Conservation (phyloP, 2,113 vertebrate genomes). For the Cynoglossus semilaevis region DNA sequence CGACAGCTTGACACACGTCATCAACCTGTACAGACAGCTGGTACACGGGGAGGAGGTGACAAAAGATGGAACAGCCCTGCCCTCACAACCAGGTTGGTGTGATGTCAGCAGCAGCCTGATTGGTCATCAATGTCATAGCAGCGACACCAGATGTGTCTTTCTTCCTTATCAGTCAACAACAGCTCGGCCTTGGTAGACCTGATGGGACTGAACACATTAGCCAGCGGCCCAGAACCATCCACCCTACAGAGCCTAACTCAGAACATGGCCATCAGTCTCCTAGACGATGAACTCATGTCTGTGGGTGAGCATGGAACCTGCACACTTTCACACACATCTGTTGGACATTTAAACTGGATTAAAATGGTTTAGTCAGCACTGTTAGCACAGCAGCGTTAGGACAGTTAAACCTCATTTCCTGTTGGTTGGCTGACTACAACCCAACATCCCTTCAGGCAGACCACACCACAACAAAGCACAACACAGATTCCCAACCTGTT, state of each 20-base stretch:
- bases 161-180: conserved; percentile 68
- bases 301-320: conserved; percentile 73
- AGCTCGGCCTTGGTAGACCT: conserved; percentile 89
- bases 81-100: conserved; percentile 78
- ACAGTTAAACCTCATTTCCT: conserved; percentile 9
- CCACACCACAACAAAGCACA: conserved; percentile 31
- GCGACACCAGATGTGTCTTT: background rate
- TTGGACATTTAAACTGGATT: conserved; percentile 19
- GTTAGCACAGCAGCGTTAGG: background rate
- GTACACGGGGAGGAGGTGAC: conserved; percentile 91
- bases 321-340: conserved; percentile 3
- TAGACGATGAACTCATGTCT: conserved; percentile 97
- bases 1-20: conserved; percentile 94
- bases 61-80: conserved; percentile 66
- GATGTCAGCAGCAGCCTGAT: background rate
- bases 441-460: conserved; percentile 4
- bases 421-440: background rate
- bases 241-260: conserved; percentile 62
- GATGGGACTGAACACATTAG: conserved; percentile 84
- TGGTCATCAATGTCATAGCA: background rate
- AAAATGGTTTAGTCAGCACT: conserved; percentile 24
- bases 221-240: conserved; percentile 73
- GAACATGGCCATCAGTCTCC: conserved; percentile 80
- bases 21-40: conserved; percentile 90
- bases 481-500: background rate